A percentile compares a stretch with the other conserved stretches of the same genome.
These are phyloP conservation scores for Anodontia alba DNA, from an alignment of 2,888 invertebrate genomes.

Conservation along the genomic window DNA sequence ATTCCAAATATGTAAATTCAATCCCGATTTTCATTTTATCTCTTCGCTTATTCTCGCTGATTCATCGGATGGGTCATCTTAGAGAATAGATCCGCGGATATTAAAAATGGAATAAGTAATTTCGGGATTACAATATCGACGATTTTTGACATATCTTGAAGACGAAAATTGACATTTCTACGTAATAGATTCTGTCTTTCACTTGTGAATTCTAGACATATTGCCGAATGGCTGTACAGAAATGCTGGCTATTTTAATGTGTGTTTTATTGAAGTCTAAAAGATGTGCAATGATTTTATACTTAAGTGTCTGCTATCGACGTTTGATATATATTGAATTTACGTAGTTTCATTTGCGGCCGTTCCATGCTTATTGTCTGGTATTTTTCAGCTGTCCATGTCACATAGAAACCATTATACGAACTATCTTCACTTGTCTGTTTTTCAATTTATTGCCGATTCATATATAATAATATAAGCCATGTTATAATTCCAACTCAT, in stretches of 20 bases:
- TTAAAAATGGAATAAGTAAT: constrained; percentile 10
- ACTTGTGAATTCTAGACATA: background rate
- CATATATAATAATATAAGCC: too few relatives aligned
- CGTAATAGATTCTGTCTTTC: constrained; percentile 14
- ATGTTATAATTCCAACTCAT: too few relatives aligned
- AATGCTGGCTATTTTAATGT: background rate
- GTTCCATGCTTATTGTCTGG: background rate
- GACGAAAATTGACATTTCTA: constrained; percentile 1
- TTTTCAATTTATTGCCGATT: too few relatives aligned
- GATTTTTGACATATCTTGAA: constrained; percentile 10
- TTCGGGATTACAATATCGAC: constrained; percentile 9
- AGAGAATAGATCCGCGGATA: constrained; percentile 12
- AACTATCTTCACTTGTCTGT: too few relatives aligned
- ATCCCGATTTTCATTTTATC: constrained; percentile 20
- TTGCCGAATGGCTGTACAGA: background rate
- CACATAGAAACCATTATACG: background rate
- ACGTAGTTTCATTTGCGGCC: background rate
- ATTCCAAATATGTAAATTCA: constrained; percentile 21
- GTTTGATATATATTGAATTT: constrained; percentile 3
- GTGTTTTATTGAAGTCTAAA: constrained; percentile 2
- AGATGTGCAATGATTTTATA: constrained; percentile 4
- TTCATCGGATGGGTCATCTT: constrained; percentile 16
- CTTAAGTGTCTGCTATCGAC: constrained; percentile 9
- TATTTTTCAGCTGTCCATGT: background rate
- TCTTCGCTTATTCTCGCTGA: constrained; percentile 9